These are phyloP conservation scores for Heliocidaris tuberculata DNA, from an alignment of 35 echinoderm and acorn worm species.

Conservation along the genomic window DNA sequence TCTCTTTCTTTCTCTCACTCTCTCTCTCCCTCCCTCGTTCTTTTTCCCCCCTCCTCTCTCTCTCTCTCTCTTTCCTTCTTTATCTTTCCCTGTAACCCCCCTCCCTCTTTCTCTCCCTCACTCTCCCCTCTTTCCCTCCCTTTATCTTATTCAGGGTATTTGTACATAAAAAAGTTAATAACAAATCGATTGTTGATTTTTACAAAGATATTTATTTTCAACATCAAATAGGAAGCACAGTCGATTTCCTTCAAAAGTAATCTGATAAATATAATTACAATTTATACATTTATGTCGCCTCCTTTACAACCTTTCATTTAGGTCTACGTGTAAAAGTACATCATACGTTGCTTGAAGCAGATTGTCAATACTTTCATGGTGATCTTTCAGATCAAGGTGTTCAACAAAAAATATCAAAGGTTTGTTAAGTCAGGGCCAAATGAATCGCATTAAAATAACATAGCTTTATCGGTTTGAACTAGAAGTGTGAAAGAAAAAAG, in stretches of 20 bases:
- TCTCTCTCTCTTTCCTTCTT: neutral
- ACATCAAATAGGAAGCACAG: neutral
- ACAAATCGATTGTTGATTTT: neutral
- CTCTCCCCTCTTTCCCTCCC: neutral
- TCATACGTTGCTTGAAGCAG: neutral
- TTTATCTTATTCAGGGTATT: neutral
- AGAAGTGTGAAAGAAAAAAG: no score
- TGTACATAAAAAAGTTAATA: neutral
- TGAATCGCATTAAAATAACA: neutral
- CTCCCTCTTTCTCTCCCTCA: neutral
- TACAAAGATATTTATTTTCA: conserved; percentile 12
- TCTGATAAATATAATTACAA: conserved; percentile 14
- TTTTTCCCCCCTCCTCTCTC: neutral
- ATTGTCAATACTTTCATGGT: neutral
- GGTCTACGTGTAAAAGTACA: neutral
- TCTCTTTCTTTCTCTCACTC: neutral
- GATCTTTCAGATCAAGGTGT: neutral
- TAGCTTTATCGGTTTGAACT: neutral
- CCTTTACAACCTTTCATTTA: neutral
- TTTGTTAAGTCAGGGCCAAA: neutral
- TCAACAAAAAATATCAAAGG: neutral
- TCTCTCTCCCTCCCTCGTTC: neutral
- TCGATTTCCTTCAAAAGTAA: neutral
- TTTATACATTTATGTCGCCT: neutral
- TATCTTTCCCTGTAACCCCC: neutral